Percentiles rank a stretch among this genome's conserved stretches.
Conservation (phyloP, 2,797 vertebrate species). For the Gymnopithys bicolor region DNA sequence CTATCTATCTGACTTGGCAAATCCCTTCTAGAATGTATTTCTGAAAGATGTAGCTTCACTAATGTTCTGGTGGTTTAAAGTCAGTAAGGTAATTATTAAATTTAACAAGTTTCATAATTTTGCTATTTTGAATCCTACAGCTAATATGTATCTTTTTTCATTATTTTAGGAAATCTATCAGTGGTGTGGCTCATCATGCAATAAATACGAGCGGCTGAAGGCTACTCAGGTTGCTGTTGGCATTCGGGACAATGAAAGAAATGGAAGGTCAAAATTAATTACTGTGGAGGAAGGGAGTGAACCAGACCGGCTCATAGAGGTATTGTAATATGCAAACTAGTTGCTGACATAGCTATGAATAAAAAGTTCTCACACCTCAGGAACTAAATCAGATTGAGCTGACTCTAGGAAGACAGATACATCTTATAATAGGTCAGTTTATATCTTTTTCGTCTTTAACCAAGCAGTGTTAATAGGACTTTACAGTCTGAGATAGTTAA, state of each 20-base stretch:
- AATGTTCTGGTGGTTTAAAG: neutral
- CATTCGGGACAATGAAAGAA: slow-evolving; percentile 91
- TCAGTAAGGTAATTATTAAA: neutral
- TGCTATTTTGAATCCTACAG: neutral
- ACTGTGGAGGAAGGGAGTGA: slow-evolving; percentile 88
- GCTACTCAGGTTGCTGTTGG: slow-evolving; percentile 86
- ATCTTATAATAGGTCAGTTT: neutral
- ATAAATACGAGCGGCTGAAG: slow-evolving; percentile 90
- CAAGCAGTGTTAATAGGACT: neutral
- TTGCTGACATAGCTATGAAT: neutral
- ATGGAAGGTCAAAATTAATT: slow-evolving; percentile 82
- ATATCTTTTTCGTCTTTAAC: neutral
- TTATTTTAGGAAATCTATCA: slow-evolving; percentile 87
- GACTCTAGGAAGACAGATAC: neutral
- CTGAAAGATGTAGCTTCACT: neutral
- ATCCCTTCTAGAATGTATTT: neutral
- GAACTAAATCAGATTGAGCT: neutral
- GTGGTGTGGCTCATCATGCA: slow-evolving; percentile 91
- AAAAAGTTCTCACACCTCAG: neutral
- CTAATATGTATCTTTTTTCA: neutral
- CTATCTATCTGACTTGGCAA: neutral
- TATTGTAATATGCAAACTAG: slow-evolving; percentile 40
- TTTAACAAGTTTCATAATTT: neutral
- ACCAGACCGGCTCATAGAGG: slow-evolving; percentile 75
- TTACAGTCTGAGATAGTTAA: neutral